Base-by-base conservation (phyloP, 2,797 vertebrate species). In the Holocentrus rufus region DNA sequence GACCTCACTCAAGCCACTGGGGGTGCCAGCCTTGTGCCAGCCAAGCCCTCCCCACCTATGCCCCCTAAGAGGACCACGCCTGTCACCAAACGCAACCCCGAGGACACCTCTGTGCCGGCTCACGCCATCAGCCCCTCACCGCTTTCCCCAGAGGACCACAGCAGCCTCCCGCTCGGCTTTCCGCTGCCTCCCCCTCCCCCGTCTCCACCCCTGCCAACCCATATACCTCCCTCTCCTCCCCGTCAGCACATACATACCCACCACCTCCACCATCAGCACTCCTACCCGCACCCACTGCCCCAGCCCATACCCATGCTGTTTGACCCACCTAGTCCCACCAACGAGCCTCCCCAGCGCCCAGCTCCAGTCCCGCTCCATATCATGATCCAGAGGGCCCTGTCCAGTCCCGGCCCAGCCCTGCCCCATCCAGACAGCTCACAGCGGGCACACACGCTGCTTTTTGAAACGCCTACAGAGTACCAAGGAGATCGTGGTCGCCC, bases 371-470 rank as follows among this genome's bases (percentile, higher is more conserved):
- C 98, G 0, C 87, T 99, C 81, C 98, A 99, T 86, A 97, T 99
- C 87, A 98, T 98, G 88, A 99, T 99, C 90, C 98, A 99, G 88
- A 93, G 98, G 83, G 97, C 98, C 1, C 90, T 99, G 68, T 94
- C 94, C 72, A 98, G 96, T 62, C 97, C 97, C 0, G 95, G 97
- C 72, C 95, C 96, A 0, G 71, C 92, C 46, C 93, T 95, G 17
- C 95, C 95, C 0, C 94, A 96, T 46, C 92, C 96, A 0, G 97
- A 98, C 2, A 94, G 96, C 5, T 93, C 92, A 0, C 96, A 98
- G 81, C 93, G 97, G 20, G 97, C 97, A 0, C 97, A 99, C 69
- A 91, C 97, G 0, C 90, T 97, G 86, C 95, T 98, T 22, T 99
- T 99, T 0, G 96, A 98, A 86, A 95, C 88, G 0, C 90, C 84